These are phyloP conservation scores for Vicugna pacos DNA, from an alignment of 2,113 vertebrate genomes.

Conservation along the genomic window DNA sequence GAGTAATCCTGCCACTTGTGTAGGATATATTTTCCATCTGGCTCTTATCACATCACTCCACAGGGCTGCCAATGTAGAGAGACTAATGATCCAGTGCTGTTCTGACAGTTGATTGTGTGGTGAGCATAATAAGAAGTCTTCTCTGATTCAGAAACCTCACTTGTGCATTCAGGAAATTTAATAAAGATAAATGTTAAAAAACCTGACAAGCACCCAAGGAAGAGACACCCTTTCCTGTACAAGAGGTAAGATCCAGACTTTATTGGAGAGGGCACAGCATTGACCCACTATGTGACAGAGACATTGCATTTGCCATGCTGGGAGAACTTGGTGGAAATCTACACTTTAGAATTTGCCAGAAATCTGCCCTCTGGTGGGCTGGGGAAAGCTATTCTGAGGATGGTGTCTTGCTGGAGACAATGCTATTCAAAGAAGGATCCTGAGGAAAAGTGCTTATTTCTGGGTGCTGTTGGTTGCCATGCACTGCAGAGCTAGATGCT, in stretches of 20 bases:
- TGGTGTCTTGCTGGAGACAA: not conserved
- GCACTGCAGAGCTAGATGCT: not conserved
- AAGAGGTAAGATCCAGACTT: not conserved
- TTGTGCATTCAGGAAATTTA: not conserved
- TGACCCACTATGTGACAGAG: not conserved
- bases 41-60: not conserved
- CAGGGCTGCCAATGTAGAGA: not conserved
- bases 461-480: not conserved
- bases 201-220: not conserved
- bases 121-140: not conserved
- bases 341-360: not conserved
- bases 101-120: not conserved
- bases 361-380: not conserved
- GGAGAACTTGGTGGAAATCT: not conserved
- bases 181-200: constrained; percentile 25
- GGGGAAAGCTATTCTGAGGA: not conserved
- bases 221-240: not conserved
- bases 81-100: not conserved
- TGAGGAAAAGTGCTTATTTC: not conserved
- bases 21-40: not conserved
- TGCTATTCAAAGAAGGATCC: not conserved
- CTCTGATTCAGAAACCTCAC: not conserved
- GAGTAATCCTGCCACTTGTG: not conserved
- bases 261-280: not conserved
- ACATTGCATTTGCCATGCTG: not conserved